Base-by-base conservation (phyloP, 2,113 vertebrate species). In the Menura novaehollandiae region DNA sequence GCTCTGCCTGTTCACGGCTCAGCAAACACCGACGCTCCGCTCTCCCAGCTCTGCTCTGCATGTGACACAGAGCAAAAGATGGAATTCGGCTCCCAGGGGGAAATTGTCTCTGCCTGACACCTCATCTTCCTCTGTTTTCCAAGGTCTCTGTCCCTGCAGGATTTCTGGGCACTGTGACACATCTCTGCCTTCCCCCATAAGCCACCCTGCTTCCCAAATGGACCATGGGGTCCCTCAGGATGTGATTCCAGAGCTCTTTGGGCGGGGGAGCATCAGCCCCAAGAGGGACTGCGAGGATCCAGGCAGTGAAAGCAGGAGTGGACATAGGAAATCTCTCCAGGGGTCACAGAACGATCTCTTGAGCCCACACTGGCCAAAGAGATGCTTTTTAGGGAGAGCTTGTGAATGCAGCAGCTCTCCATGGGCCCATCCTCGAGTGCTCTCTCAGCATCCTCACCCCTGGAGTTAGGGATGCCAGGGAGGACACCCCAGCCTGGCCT, bases 1-100 rank as follows among this genome's bases (percentile, higher is more conserved):
- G 82, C 20, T 69, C 64, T 62, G 67, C 3, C 2, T 16, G 55
- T 17, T 64, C 78, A 64, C 0, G 22, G 95, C 85, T 94, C 90
- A 53, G 82, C 19, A 6, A 85, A 13, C 49, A 10, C 32, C 1
- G 1, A 1, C 0, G 0, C 60, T 62, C 4, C 0, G 13, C 76
- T 79, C 66, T 77, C 44, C 41, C 28, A 2, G 64, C 77, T 77
- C 80, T 10, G 28, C 43, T 80, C 16, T 4, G 3, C 62, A 17
- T 2, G 1, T 59, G 41, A 68, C 0, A 4, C 86, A 66, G 41
- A 15, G 0, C 0, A 44, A 80, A 44, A 80, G 44, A 37, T 24
- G 80, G 41, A 84, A 63, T 71, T 27, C n/a, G 89, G 59, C 51
- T 88, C 72, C n/a, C 0, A 0, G 26, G 26, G 22, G 32, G 32